Evolutionary conservation across 2,888 invertebrate species (phyloP).

Genomic region (Sminthurides aquaticus): DNA sequence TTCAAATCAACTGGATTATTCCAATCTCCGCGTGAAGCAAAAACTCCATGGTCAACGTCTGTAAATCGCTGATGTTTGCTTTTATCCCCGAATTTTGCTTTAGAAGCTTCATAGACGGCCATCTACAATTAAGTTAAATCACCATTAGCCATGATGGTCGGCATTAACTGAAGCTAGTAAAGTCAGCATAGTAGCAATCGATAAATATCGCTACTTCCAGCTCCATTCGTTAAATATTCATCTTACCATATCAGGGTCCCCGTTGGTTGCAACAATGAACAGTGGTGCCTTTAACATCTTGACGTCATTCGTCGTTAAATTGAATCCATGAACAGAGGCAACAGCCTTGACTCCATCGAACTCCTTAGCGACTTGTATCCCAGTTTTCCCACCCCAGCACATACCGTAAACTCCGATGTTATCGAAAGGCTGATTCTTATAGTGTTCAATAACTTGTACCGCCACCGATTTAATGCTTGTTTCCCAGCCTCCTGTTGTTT

Average conservation of each 20-base stretch:
- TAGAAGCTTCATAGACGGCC: not conserved
- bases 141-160: no score
- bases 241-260: conserved; percentile 29
- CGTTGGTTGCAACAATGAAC: conserved; percentile 22
- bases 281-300: conserved; percentile 21
- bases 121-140: no score
- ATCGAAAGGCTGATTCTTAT: conserved; percentile 23
- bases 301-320: conserved; percentile 17
- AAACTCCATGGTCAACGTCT: not conserved
- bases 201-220: no score
- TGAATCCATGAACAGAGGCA: conserved; percentile 26
- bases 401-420: conserved; percentile 29
- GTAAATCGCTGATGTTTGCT: not conserved
- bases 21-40: not conserved
- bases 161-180: no score
- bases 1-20: not conserved
- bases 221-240: no score
- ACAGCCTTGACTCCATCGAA: conserved; percentile 26
- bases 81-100: not conserved
- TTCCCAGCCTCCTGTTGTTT: conserved; percentile 27
- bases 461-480: conserved; percentile 21
- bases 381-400: conserved; percentile 36
- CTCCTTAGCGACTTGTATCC: conserved; percentile 7
- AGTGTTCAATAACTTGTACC: conserved; percentile 26
- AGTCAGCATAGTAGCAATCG: no score